Conservation (phyloP, 2,113 vertebrate genomes). For the Octodon degus region DNA sequence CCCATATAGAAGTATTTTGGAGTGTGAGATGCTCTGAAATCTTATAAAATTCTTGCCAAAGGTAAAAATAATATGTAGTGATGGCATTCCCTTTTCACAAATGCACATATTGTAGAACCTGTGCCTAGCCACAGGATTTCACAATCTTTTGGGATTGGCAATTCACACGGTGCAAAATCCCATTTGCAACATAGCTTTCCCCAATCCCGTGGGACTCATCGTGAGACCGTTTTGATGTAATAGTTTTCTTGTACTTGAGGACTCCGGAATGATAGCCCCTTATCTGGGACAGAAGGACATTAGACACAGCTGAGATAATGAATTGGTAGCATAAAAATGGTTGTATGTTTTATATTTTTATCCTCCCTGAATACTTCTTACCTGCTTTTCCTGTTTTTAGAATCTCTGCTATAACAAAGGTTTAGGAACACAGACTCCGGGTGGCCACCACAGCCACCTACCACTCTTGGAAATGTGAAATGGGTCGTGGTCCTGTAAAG, state of each 20-base stretch:
- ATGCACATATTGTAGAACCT: constrained; percentile 72
- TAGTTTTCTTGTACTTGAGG: constrained; percentile 74
- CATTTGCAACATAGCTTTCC: constrained; percentile 78
- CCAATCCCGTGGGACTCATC: constrained; percentile 71
- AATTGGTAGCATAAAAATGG: constrained; percentile 6
- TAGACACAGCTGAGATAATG: constrained; percentile 53
- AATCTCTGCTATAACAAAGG: background rate
- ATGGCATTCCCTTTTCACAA: constrained; percentile 73
- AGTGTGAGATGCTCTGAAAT: constrained; percentile 65
- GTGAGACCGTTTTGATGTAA: constrained; percentile 74
- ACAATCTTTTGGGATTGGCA: constrained; percentile 76
- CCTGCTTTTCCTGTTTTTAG: background rate
- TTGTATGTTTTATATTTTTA: constrained; percentile 15
- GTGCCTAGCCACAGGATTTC: constrained; percentile 79
- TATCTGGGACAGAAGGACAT: constrained; percentile 33
- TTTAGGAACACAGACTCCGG: background rate
- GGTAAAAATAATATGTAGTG: constrained; percentile 73
- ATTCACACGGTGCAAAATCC: constrained; percentile 81
- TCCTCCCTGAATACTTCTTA: background rate
- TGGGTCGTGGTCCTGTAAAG: background rate
- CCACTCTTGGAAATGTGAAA: background rate
- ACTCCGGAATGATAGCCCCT: constrained; percentile 47
- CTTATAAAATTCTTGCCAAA: constrained; percentile 74
- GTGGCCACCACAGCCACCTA: background rate
- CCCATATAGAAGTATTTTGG: constrained; percentile 64